These are phyloP conservation scores for Congeria kusceri DNA, from an alignment of 2,888 invertebrate genomes.

Conservation along the genomic window DNA sequence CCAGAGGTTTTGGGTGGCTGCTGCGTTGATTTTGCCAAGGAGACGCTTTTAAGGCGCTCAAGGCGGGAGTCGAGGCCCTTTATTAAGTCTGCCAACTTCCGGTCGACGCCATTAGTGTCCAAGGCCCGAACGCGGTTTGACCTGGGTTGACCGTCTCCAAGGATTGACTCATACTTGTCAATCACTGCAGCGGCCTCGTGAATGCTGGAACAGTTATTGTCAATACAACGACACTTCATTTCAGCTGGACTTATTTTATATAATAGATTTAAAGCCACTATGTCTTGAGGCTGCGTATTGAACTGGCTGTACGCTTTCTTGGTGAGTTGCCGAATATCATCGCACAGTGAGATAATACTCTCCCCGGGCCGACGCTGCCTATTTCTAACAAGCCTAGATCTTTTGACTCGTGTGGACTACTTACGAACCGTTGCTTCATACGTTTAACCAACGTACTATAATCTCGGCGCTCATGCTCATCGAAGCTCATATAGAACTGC, in stretches of 20 bases:
- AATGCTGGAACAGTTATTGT: constrained; percentile 47
- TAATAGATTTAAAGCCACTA: constrained; percentile 46
- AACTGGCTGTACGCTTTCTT: constrained; percentile 40
- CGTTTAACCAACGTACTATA: background rate
- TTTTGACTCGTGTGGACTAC: background rate
- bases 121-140: constrained; percentile 22
- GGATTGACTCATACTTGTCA: constrained; percentile 51
- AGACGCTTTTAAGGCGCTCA: background rate
- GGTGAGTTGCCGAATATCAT: constrained; percentile 46
- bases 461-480: constrained; percentile 1
- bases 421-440: constrained; percentile 3
- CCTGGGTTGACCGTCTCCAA: constrained; percentile 17
- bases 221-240: constrained; percentile 58
- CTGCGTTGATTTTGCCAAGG: background rate
- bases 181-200: constrained; percentile 51
- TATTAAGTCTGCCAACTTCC: background rate
- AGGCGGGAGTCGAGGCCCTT: background rate
- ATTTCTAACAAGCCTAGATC: background rate
- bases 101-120: constrained; percentile 9
- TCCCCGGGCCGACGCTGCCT: constrained; percentile 8
- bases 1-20: too few relatives aligned
- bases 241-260: constrained; percentile 47
- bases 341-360: constrained; percentile 31
- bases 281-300: constrained; percentile 44
- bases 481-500: constrained; percentile 12